Conservation (phyloP, 1,140 invertebrate genomes). For the Pseudomyrmex cubaensis region DNA sequence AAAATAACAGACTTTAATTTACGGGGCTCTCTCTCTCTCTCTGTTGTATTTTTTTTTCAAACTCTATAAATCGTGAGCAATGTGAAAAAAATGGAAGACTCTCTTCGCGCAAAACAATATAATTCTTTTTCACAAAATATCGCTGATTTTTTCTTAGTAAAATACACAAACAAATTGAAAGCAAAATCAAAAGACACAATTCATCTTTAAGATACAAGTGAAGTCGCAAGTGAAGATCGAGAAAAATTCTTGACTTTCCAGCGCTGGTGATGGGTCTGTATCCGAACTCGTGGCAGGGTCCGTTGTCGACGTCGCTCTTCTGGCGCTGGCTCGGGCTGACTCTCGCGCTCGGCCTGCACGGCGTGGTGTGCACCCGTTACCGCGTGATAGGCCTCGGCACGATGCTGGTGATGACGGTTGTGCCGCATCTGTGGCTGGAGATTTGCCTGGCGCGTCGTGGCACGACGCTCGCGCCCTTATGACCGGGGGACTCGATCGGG, state of each 20-base stretch:
- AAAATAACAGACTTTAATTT: constrained; percentile 21
- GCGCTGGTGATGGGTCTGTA: constrained; percentile 83
- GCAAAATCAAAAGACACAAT: neutral
- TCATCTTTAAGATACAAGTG: neutral
- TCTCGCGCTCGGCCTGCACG: constrained; percentile 83
- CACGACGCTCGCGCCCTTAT: constrained; percentile 80
- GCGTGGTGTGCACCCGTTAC: constrained; percentile 82
- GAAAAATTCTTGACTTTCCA: constrained; percentile 66
- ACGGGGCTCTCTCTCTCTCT: neutral
- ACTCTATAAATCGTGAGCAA: too few species aligned
- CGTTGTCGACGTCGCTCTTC: constrained; percentile 84
- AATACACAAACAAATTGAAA: too few species aligned
- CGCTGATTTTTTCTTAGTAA: too few species aligned
- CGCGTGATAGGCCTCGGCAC: constrained; percentile 82
- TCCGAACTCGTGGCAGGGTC: constrained; percentile 84
- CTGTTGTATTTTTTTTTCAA: too few species aligned
- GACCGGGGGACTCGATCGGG: constrained; percentile 70
- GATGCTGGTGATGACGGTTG: constrained; percentile 81
- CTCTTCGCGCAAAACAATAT: neutral
- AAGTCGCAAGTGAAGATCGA: neutral
- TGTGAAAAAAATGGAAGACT: neutral
- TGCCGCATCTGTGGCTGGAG: constrained; percentile 84
- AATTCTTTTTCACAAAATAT: too few species aligned
- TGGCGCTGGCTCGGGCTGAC: constrained; percentile 84
- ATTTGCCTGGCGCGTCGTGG: constrained; percentile 78